Base-by-base conservation (phyloP, 1,140 invertebrate species). In the Drosophila kikkawai region DNA sequence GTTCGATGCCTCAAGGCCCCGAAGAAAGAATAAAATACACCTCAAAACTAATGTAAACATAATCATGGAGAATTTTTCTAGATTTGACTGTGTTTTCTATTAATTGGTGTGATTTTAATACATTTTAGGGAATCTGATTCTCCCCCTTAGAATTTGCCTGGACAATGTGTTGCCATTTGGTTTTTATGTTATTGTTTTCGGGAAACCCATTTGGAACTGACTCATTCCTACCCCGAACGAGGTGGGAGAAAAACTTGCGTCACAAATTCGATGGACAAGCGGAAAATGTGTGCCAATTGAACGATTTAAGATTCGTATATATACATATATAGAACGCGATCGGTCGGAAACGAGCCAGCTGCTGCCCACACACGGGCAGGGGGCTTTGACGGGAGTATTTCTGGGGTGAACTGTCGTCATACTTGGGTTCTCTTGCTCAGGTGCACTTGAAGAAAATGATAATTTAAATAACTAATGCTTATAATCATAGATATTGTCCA, bases 261-360 rank as follows among this genome's bases (percentile, higher is more conserved):
- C 83, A 86, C 81, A 77, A 22, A 74, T 70, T 77, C 83, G 68
- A 80, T 51, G 75, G 64, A 87, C 61, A 70, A 65, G 69, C 66
- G 64, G 44, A 86, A 83, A 87, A 87, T 88, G 84, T 87, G 83
- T 87, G 83, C 83, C 83, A 87, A 87, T 80, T 80, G 65, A 64
- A 74, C 86, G 53, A 83, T 87, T 70, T 74, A 80, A 80, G 26
- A 73, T 59, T 60, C 53, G 22, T 39, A 51, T 42, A 48, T 29
- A 13, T 22, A 17, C 37, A 36, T 12, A 48, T 17, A 42, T 37
- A 37, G 45, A 78, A 45, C 41, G 37, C 75, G 75, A 78, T 78
- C 63, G 41, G 48, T 50, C 42, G 75, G 51, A 70, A 78, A 63
- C 22, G 57, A 36, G 67, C 37, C 69, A 73, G 69, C 67, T 51